Evolutionary conservation across 2,888 invertebrate genomes (phyloP), one percentile per base, ranked within the genome.

Genomic region (Mythimna ferrago): DNA sequence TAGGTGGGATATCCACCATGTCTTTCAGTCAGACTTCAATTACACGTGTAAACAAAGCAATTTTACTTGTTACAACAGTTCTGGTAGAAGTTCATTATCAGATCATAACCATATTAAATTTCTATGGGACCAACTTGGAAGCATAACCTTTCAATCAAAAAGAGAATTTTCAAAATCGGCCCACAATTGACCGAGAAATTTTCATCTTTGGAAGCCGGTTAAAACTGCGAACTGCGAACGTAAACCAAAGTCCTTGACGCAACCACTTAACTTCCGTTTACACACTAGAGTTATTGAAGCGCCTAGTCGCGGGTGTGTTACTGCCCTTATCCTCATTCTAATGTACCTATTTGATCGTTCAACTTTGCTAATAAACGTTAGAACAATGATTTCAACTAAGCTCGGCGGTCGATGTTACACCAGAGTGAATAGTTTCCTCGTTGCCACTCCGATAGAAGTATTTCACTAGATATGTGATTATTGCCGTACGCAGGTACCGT

Each of bases 361-460:
- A 90, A 89, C 89, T 90, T 89, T 88, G 76, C 83, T 87, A 89
- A 90, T 90, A 89, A 88, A 89, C 87, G 89, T 87, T 88, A 73
- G 87, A 89, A 87, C 88, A 86, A 87, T 89, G 81, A 89, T 89
- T 89, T 86, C 73, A 79, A 80, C 78, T 72, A 77, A 74, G 72
- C 80, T 83, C 81, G 70, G 85, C 80, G 86, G 88, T 87, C 81
- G 83, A 76, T 84, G 81, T 89, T 85, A 86, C 76, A 84, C 69
- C 78, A 71, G 75, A 86, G 82, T 87, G 85, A 88, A 90, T 88
- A 88, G 88, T 88, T 88, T 82, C 69, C 65, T 62, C 70, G 66
- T 77, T 70, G 74, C 80, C 76, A 78, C 80, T 82, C 60, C 69
- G 56, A 67, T 69, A 71, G 63, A 84, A 79, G 81, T 86, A 85